Base-by-base conservation (phyloP, 2,888 invertebrate genomes). In the Nipponacmea schrenckii region DNA sequence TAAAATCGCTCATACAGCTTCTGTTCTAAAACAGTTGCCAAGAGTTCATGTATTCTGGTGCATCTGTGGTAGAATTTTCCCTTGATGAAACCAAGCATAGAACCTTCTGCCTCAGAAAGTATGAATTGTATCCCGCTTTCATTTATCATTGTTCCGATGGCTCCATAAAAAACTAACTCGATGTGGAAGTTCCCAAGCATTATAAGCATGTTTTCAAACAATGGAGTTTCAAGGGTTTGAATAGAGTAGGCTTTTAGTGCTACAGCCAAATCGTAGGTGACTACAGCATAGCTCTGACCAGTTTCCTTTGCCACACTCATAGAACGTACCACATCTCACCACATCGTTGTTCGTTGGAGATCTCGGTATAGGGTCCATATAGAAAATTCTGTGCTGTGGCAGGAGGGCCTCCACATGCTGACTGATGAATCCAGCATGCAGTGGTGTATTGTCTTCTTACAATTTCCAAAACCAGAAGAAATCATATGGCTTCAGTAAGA, bases 281-380 rank as follows among this genome's bases (percentile, higher is more conserved):
- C 74, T 26, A 74, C 68, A 15, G 64, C 74, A 73, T 73, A 69
- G 8, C 73, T 68, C 68, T 74, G 71, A 4, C 56, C 56, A 14
- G 56, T 73, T 73, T 73, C 71, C 12, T 10, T 63, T 27, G 74
- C 72, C n/a, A 69, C 74, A 31, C 64, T 63, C 64, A 74, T 27
- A 31, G 64, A 63, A 20, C 72, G 10, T 5, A 46, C 5, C 74
- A 74, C 62, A 68, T 10, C 65, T 68, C 46, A 74, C 74, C 8
- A 74, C 74, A 73, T 74, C 74, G 48, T 74, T 73, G 17, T 67
- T 73, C 14, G 71, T 74, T 65, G 72, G 74, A 0, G 74, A 64
- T 17, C 39, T 27, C 10, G 45, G 46, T 31, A 73, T 73, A 26
- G 74, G 68, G 24, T 74, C 68, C 71, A 73, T 68, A 65, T 73